A percentile compares a stretch with the other conserved stretches of the same genome.
Evolutionary conservation across 2,888 invertebrate species (phyloP).

Genomic region (Mycalesis mineus): DNA sequence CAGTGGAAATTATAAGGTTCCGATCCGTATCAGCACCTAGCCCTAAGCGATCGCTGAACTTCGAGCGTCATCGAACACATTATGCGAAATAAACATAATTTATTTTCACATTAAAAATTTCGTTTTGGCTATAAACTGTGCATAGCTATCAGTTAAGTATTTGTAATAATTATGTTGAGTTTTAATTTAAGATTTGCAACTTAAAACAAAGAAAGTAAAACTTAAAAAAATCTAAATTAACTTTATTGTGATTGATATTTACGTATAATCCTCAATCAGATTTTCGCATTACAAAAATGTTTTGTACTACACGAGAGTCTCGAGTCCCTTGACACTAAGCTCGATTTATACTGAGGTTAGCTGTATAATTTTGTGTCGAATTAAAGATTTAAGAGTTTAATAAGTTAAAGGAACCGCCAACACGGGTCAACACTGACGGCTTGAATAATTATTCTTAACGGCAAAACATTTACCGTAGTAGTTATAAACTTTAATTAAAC

Average conservation of each 20-base stretch:
- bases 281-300: slow-evolving; percentile 63
- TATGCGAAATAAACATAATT: slow-evolving; percentile 41
- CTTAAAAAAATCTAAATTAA: too few species aligned
- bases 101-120: too few species aligned
- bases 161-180: too few species aligned
- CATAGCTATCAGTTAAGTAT: too few species aligned
- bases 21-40: slow-evolving; percentile 56
- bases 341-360: slow-evolving; percentile 62
- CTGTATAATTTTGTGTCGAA: slow-evolving; percentile 62
- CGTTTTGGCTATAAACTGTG: too few species aligned
- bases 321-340: slow-evolving; percentile 67
- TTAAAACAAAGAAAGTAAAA: too few species aligned
- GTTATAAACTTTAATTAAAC: too few species aligned
- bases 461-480: background rate
- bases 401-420: slow-evolving; percentile 45
- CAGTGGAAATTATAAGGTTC: slow-evolving; percentile 56
- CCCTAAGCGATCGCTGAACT: slow-evolving; percentile 59
- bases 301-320: slow-evolving; percentile 58
- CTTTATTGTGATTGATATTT: slow-evolving; percentile 27
- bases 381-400: slow-evolving; percentile 63
- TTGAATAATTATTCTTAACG: background rate
- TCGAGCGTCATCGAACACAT: slow-evolving; percentile 54
- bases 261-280: slow-evolving; percentile 53
- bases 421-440: background rate
- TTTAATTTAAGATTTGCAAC: too few species aligned